Evolutionary conservation across 2,113 vertebrate species (phyloP), one percentile per base, ranked within the genome.

Genomic region (Grammomys surdaster): DNA sequence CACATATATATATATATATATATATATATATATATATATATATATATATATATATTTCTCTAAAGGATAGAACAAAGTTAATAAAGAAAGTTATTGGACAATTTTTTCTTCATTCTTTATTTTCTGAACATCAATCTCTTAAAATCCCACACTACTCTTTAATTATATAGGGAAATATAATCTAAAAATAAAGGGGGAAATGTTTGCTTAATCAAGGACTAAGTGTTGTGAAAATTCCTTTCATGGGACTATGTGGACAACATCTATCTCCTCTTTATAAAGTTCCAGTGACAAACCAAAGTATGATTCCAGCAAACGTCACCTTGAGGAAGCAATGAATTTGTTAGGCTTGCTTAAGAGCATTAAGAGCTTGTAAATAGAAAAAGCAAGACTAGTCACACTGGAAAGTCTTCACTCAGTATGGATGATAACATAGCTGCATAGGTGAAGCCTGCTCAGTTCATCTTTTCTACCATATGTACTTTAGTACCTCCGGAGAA

Each of bases 101-200:
- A 48, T 65, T 60, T 87, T 95, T 91, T 77, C 22, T 84, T 72
- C 85, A 51, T 51, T 82, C 33, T 93, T 92, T 84, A 63, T 40
- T 91, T 93, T 92, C 14, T 80, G 40, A 31, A 87, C 17, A 76
- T 12, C 3, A 69, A 86, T 73, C 92, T 69, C 51, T 73, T 70
- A 90, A 81, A 80, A 26, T 1, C 1, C 77, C 51, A 56, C 4
- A 40, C 28, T 92, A 58, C 1, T 2, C 17, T 89, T 92, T 94
- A 92, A 89, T 70, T 95, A 9, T n/a, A 77, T 81, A 43, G 16
- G 12, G 26, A 63, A 70, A 87, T 81, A 81, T 86, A 87, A 81
- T 70, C 16, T 60, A 90, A 92, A 94, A 76, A 54, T 90, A 46
- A 90, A 89, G 14, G 43, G 2, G n/a, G 48, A 81, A 58, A 86